phyloP scores from a whole-genome alignment of 2,888 invertebrate genomes.

The Drosophila paranaensis region DNA sequence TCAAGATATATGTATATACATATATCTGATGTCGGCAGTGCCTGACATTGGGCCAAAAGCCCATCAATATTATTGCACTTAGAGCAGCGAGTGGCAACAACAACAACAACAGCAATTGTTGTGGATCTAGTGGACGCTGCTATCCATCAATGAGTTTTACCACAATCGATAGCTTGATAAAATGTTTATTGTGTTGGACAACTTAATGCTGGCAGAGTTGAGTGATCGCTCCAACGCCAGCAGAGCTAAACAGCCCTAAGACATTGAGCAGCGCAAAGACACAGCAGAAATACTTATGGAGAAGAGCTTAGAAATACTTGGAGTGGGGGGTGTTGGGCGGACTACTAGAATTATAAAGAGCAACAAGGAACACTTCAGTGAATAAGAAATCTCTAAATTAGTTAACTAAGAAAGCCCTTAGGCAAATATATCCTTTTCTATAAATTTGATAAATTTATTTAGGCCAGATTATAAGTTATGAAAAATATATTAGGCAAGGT shows the following conservation, averaged over 20 bases:
- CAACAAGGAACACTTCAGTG: too few species aligned
- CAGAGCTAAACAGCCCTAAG: background rate
- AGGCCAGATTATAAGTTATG: too few species aligned
- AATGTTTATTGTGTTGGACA: constrained; percentile 23
- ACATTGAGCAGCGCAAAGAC: background rate
- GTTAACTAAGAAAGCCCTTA: too few species aligned
- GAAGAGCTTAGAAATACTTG: too few species aligned
- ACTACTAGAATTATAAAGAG: too few species aligned
- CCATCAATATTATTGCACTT: constrained; percentile 50
- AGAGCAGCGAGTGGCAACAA: background rate
- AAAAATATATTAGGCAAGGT: too few species aligned
- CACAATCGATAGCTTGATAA: constrained; percentile 21
- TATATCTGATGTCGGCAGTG: constrained; percentile 2
- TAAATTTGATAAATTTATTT: too few species aligned
- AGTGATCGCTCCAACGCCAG: constrained; percentile 36
- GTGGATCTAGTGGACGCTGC: constrained; percentile 31
- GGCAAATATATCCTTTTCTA: too few species aligned
- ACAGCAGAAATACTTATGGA: background rate
- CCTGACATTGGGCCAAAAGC: constrained; percentile 20
- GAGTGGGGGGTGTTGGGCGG: too few species aligned
- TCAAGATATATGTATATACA: background rate
- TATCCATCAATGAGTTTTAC: constrained; percentile 46
- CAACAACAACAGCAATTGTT: background rate
- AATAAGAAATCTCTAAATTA: too few species aligned
- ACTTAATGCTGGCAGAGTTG: constrained; percentile 39